Evolutionary conservation across 2,888 invertebrate species (phyloP), one percentile per base, ranked within the genome.

Genomic region (Eulithis testata): DNA sequence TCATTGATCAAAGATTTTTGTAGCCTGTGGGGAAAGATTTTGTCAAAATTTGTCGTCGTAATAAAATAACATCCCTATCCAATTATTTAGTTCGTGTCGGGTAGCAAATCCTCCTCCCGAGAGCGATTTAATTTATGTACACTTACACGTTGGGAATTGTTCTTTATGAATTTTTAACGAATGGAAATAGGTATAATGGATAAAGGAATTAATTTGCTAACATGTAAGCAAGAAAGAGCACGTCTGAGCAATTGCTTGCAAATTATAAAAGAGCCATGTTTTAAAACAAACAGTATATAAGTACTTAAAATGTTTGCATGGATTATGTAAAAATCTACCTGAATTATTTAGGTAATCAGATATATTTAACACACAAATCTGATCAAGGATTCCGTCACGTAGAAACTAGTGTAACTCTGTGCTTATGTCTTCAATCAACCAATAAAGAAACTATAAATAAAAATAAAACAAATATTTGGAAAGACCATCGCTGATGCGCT

Each of bases 51-150:
- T 87, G 85, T 85, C 85, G 77, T 73, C 77, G 80, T 85, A 84
- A 89, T 89, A 90, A 89, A 40, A 89, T 88, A 84, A 84, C 79
- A 80, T 77, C 83, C 79, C 73, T 76, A 77, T 76, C 88, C 88
- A 89, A 88, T 90, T 90, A 90, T 89, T 89, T 88, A 89, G 83
- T 80, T 78, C 76, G 80, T 82, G 86, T 86, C 87, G 83, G 85
- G 83, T 81, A 85, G 83, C 85, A 86, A 83, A 85, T 85, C 82
- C 79, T 82, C 78, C 83, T 83, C 82, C 76, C 69, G 79, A 83
- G 85, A 78, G 79, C 80, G 80, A 76, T 83, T 82, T 88, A 89
- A 90, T 89, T 90, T 89, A 89, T 89, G 86, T 81, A 84, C 80
- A 84, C 82, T 87, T 86, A 85, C 78, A 77, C 77, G 72, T 66